phyloP scores from a whole-genome alignment of 2,888 invertebrate genomes.

The Ischnura elegans region DNA sequence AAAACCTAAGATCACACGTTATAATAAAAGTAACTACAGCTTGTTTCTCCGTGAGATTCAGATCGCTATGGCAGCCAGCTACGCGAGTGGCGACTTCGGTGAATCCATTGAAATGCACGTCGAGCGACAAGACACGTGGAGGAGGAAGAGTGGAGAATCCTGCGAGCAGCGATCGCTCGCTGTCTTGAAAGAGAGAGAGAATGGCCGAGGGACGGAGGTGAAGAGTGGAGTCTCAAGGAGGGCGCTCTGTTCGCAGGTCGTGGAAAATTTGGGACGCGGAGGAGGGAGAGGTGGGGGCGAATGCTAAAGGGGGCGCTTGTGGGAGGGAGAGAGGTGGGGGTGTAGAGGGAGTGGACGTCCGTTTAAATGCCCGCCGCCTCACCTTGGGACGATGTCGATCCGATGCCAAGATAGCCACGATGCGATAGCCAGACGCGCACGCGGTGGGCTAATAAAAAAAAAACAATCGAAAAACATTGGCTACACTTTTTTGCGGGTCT shows the following conservation, averaged over 20 bases:
- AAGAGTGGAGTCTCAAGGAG: background rate
- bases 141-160: background rate
- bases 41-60: no score
- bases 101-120: no score
- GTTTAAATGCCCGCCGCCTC: slow-evolving; percentile 21
- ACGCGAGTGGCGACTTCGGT: no score
- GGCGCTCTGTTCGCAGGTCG: background rate
- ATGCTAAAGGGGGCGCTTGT: background rate
- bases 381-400: slow-evolving; percentile 5
- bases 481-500: no score
- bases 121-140: background rate
- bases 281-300: background rate
- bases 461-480: background rate
- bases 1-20: no score
- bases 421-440: background rate
- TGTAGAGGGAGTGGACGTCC: no score
- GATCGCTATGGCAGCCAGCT: no score
- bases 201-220: background rate
- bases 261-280: background rate
- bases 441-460: background rate
- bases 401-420: background rate
- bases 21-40: no score
- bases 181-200: slow-evolving; percentile 20
- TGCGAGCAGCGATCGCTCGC: no score
- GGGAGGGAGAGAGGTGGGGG: background rate